A percentile compares a stretch with the other conserved stretches of the same genome.
Conservation (phyloP, 1,140 invertebrate genomes). For the Chlorops oryzae region DNA sequence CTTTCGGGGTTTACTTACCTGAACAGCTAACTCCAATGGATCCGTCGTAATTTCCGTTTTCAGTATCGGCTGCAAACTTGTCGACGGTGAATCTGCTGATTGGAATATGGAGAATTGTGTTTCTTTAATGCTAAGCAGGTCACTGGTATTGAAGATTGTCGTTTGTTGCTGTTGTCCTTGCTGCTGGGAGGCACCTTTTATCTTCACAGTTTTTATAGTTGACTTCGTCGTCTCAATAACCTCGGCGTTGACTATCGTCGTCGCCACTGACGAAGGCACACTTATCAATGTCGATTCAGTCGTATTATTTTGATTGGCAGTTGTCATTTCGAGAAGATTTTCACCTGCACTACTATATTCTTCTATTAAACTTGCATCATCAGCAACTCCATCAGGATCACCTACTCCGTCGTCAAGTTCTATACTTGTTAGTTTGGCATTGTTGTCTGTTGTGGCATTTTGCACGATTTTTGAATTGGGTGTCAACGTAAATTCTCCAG, state of each 20-base stretch:
- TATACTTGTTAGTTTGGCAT: slow-evolving; percentile 21
- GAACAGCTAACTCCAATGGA: slow-evolving; percentile 47
- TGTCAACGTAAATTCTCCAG: slow-evolving; percentile 37
- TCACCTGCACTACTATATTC: slow-evolving; percentile 24
- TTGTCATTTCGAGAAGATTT: slow-evolving; percentile 19
- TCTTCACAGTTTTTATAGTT: slow-evolving; percentile 9
- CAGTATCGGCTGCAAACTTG: too few relatives aligned
- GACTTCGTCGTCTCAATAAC: too few relatives aligned
- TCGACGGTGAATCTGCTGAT: too few relatives aligned
- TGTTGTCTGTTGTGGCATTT: slow-evolving; percentile 11
- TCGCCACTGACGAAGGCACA: too few relatives aligned
- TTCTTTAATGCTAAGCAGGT: not conserved
- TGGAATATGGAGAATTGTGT: not conserved
- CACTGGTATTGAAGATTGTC: not conserved
- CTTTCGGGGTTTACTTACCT: too few relatives aligned
- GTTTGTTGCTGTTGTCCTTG: not conserved
- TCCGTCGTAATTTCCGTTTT: slow-evolving; percentile 23
- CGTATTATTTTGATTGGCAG: not conserved
- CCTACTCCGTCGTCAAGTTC: slow-evolving; percentile 21
- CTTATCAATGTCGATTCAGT: too few relatives aligned
- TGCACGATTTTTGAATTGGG: slow-evolving; percentile 17
- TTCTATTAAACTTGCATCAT: slow-evolving; percentile 33
- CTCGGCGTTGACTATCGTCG: too few relatives aligned
- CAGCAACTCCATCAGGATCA: slow-evolving; percentile 25
- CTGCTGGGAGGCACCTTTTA: slow-evolving; percentile 5